Conservation (phyloP, 2,113 vertebrate genomes). For the Cisticola juncidis region DNA sequence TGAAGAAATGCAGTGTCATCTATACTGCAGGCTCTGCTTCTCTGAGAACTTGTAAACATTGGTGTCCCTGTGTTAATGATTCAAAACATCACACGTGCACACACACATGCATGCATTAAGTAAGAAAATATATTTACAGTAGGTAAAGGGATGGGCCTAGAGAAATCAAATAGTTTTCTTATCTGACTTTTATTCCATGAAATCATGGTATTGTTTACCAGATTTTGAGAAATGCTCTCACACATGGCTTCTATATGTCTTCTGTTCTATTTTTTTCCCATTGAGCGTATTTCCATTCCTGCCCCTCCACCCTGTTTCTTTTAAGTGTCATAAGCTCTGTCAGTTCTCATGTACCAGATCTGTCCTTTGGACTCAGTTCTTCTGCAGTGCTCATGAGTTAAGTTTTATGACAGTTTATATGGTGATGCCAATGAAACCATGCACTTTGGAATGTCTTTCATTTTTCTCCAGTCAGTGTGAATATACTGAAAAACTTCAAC, state of each 20-base stretch:
- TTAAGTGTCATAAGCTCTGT: neutral
- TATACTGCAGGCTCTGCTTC: neutral
- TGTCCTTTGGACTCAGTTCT: constrained; percentile 35
- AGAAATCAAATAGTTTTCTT: neutral
- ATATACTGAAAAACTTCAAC: neutral
- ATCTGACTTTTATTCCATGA: neutral
- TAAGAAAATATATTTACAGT: neutral
- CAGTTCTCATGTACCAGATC: neutral
- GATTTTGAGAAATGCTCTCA: neutral
- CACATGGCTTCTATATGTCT: neutral
- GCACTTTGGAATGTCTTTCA: constrained; percentile 5
- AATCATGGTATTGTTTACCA: neutral
- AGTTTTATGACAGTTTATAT: constrained; percentile 39
- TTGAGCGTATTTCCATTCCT: neutral
- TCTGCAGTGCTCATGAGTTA: neutral
- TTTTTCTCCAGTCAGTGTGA: neutral
- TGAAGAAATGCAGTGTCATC: neutral
- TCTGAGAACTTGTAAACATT: neutral
- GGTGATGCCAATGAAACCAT: neutral
- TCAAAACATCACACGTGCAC: neutral
- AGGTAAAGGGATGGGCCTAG: neutral
- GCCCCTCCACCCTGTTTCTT: rapidly evolving
- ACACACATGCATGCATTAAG: rapidly evolving
- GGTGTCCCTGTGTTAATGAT: neutral
- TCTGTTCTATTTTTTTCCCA: neutral